Percentiles rank a stretch among this genome's conserved stretches.
Evolutionary conservation across 2,113 vertebrate genomes (phyloP).

Genomic region (Sylvia atricapilla): DNA sequence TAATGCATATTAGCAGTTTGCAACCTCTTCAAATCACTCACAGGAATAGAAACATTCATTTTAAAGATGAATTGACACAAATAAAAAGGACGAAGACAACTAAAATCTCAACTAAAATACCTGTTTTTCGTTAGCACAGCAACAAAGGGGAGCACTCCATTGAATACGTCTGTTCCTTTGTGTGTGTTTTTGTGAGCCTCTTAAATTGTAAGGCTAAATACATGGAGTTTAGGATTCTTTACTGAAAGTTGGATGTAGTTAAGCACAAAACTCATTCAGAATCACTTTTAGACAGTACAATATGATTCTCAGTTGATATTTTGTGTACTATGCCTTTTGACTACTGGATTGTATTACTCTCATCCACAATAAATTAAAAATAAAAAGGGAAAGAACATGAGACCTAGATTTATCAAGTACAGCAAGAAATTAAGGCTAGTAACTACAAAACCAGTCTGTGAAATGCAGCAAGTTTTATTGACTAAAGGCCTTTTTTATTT

Average conservation of each 20-base stretch:
- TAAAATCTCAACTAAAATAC: background rate
- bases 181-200: conserved; percentile 12
- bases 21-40: background rate
- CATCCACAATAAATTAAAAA: background rate
- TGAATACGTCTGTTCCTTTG: background rate
- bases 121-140: conserved; percentile 16
- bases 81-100: background rate
- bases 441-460: background rate
- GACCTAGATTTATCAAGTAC: background rate
- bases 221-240: background rate
- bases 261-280: conserved; percentile 46
- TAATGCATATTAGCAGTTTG: background rate
- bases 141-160: background rate
- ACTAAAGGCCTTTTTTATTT: background rate
- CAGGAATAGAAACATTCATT: background rate
- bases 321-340: background rate
- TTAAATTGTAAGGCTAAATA: conserved; percentile 11
- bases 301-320: background rate
- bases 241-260: conserved; percentile 17
- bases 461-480: background rate
- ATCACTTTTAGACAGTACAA: background rate
- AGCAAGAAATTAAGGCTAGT: background rate
- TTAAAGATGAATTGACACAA: conserved; percentile 1
- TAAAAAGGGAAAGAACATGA: background rate
- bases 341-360: background rate